A percentile compares a stretch with the other conserved stretches of the same genome.
Conservation (phyloP, 2,113 vertebrate species). For the Gorilla gorilla region DNA sequence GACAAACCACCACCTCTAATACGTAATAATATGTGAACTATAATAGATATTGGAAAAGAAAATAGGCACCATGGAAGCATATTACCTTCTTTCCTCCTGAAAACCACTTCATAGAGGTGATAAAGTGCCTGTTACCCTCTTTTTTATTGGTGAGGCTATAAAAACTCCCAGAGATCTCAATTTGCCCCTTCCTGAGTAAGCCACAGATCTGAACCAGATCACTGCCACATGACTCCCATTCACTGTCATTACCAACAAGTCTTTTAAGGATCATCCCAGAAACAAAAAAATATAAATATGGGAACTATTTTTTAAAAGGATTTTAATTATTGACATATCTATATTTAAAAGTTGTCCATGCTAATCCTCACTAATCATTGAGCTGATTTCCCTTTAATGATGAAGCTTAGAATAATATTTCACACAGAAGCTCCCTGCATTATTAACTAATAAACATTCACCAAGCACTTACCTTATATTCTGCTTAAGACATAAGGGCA, state of each 20-base stretch:
- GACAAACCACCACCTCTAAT: neutral
- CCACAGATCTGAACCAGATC: neutral
- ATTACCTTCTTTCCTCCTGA: neutral
- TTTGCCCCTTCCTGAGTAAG: neutral
- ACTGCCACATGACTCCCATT: neutral
- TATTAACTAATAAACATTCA: neutral
- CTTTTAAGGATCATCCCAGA: neutral
- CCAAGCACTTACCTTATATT: neutral
- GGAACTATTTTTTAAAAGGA: neutral
- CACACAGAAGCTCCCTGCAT: neutral
- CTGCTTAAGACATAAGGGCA: neutral
- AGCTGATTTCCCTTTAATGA: neutral
- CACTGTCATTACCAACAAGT: neutral
- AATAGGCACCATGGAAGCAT: neutral
- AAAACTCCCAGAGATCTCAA: neutral
- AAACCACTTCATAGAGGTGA: neutral
- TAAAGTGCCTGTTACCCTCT: neutral
- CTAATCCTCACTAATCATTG: neutral
- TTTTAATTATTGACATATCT: neutral
- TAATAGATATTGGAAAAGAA: neutral
- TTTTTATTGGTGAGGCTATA: neutral
- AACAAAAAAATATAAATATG: neutral
- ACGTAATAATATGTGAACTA: neutral
- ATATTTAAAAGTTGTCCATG: neutral
- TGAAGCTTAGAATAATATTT: neutral